These are phyloP conservation scores for Platycheirus rosarum DNA, from an alignment of 2,888 invertebrate genomes.

Conservation along the genomic window DNA sequence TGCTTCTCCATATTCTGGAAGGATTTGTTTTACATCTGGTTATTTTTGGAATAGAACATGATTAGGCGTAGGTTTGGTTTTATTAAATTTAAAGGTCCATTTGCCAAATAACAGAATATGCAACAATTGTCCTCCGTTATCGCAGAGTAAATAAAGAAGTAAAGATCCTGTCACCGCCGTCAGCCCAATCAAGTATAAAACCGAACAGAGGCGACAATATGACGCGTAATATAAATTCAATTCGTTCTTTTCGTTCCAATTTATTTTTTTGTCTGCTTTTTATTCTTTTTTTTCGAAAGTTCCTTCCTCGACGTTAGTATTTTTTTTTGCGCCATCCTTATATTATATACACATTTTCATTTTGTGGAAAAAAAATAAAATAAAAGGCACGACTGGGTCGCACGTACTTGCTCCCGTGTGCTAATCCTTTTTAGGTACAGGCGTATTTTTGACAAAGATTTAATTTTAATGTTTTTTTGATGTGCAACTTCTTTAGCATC, in stretches of 20 bases:
- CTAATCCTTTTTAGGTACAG: too few species aligned
- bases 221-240: constrained; percentile 77
- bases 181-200: constrained; percentile 71
- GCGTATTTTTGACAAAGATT: too few species aligned
- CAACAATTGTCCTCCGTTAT: neutral
- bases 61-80: too few species aligned
- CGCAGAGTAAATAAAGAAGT: constrained; percentile 42
- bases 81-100: too few species aligned
- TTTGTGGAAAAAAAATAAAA: constrained; percentile 53
- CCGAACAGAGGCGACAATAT: constrained; percentile 77
- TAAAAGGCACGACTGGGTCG: too few species aligned
- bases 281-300: constrained; percentile 15
- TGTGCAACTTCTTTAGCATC: too few species aligned
- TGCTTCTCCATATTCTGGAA: too few species aligned
- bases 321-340: constrained; percentile 21
- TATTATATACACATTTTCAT: constrained; percentile 63
- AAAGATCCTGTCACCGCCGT: constrained; percentile 26
- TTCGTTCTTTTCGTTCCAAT: constrained; percentile 72
- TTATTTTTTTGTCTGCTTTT: constrained; percentile 29
- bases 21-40: too few species aligned
- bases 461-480: too few species aligned
- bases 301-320: constrained; percentile 19
- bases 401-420: too few species aligned
- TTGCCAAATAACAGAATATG: neutral
- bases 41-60: too few species aligned